These are phyloP conservation scores for Scaptomyza reducta DNA, from an alignment of 2,888 invertebrate genomes.

Conservation along the genomic window DNA sequence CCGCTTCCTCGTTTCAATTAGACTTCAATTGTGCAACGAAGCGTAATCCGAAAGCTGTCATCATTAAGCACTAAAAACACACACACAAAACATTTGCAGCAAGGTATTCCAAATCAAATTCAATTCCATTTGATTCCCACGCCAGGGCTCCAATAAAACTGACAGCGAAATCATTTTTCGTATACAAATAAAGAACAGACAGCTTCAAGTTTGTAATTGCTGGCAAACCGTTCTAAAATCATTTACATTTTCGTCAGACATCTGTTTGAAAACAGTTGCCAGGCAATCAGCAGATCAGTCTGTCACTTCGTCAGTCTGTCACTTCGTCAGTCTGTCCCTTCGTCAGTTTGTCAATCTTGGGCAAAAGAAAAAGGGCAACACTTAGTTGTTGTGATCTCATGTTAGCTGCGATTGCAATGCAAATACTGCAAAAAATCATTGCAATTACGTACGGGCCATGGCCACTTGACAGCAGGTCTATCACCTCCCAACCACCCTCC, in stretches of 20 bases:
- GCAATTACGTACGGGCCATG: constrained; percentile 55
- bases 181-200: constrained; percentile 71
- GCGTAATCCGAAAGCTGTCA: constrained; percentile 36
- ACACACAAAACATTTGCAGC: constrained; percentile 17
- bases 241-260: constrained; percentile 45
- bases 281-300: constrained; percentile 32
- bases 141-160: constrained; percentile 24
- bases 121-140: constrained; percentile 34
- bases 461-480: constrained; percentile 9
- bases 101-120: constrained; percentile 23
- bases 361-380: constrained; percentile 46
- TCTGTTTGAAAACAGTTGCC: constrained; percentile 34
- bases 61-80: constrained; percentile 30
- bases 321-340: too few relatives aligned
- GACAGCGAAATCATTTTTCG: constrained; percentile 37
- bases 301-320: not conserved
- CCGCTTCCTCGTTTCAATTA: constrained; percentile 76
- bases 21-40: constrained; percentile 73
- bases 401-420: constrained; percentile 25
- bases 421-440: constrained; percentile 59
- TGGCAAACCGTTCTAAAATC: constrained; percentile 17
- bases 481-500: too few relatives aligned
- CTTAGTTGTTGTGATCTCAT: constrained; percentile 23
- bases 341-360: constrained; percentile 30
- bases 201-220: constrained; percentile 66